Evolutionary conservation across 2,888 invertebrate species (phyloP).

Genomic region (Myopa testacea): DNA sequence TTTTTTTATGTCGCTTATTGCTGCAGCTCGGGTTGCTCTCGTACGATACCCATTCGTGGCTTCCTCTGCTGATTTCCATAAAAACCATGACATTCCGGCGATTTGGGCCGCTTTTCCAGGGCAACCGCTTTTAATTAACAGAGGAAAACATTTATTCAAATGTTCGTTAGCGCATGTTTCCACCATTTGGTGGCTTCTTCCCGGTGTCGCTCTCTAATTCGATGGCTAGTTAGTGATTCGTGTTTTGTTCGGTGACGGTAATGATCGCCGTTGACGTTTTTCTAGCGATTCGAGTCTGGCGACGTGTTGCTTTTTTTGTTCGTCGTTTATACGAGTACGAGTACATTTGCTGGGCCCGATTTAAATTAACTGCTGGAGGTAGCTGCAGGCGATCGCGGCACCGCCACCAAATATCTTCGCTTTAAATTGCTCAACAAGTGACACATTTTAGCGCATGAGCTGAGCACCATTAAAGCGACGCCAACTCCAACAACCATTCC

Average conservation of each 20-base stretch:
- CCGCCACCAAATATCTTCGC: conserved; percentile 13
- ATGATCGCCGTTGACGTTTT: conserved; percentile 31
- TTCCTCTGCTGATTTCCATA: not conserved
- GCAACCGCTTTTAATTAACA: conserved; percentile 32
- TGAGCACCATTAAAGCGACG: not conserved
- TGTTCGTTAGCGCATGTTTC: conserved; percentile 36
- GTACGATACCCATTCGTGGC: not conserved
- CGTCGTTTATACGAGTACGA: too few relatives aligned
- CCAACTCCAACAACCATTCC: too few relatives aligned
- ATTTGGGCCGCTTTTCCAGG: not conserved
- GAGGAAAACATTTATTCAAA: conserved; percentile 40
- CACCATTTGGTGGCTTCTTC: not conserved
- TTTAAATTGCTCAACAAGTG: conserved; percentile 49
- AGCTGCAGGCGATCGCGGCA: not conserved
- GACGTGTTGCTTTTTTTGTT: too few relatives aligned
- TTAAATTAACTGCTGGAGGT: not conserved
- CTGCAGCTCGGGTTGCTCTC: not conserved
- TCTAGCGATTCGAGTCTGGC: not conserved
- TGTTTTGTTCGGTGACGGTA: conserved; percentile 25
- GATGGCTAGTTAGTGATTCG: conserved; percentile 11
- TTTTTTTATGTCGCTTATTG: not conserved
- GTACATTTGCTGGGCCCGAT: not conserved
- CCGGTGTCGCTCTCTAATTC: not conserved
- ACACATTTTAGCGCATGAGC: conserved; percentile 42
- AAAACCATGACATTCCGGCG: conserved; percentile 1